Evolutionary conservation across 2,797 vertebrate genomes (phyloP), one percentile per base, ranked within the genome.

Genomic region (Rhinogobio ventralis): DNA sequence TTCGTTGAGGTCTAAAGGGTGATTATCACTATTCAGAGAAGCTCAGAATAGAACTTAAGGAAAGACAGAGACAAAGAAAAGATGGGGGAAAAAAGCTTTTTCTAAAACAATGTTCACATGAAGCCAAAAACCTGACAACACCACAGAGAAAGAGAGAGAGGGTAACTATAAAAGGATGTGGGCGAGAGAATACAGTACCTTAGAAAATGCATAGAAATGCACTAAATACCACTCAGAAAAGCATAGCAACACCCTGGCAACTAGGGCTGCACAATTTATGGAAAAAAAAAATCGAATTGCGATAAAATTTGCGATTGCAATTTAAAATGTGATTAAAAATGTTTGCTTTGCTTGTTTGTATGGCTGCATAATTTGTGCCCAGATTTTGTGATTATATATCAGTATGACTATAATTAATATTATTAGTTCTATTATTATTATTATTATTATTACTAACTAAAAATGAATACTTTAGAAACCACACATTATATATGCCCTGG

Each of bases 1-100:
- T 90, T 92, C 88, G 89, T 93, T 91, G 92, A 90, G 92, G 91
- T 88, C 91, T 91, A 92, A 90, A 88, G 88, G 30, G 77, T 79
- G 89, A 88, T 90, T 85, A 86, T 84, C 80, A 87, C 88, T 87
- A 81, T 89, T 85, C 86, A 82, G 81, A 84, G 80, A 81, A 77
- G 87, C 45, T 78, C 30, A 76, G 67, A 81, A 55, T 28, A 76
- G 17, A 86, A 86, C 46, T 60, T 36, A 39, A 77, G 25, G 20
- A 36, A 42, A 76, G 77, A 77, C 17, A 91, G 86, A 88, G 91
- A 90, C 64, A 92, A 85, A 88, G 91, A 90, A 84, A 82, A 87
- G 88, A 67, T 77, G 36, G 90, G 87, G 39, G 17, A 53, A n/a
- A 68, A 30, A 89, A 87, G 87, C 14, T 25, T 69, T 81, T 55